These are phyloP conservation scores for Drosophila ogumai DNA, from an alignment of 1,140 invertebrate species.

Conservation along the genomic window DNA sequence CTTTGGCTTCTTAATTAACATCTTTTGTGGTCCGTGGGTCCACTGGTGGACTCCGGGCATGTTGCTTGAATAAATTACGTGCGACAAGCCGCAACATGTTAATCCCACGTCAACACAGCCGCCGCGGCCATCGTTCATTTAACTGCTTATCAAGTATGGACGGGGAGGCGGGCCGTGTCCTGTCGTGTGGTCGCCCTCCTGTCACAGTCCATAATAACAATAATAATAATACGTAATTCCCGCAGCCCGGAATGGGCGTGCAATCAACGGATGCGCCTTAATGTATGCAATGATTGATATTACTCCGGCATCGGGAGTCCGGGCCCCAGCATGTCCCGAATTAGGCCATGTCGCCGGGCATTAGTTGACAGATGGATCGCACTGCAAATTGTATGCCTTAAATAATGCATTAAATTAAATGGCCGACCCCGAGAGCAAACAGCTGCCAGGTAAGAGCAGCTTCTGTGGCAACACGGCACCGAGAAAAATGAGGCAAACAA, in stretches of 20 bases:
- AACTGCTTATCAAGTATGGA: slow-evolving; percentile 47
- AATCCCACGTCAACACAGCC: slow-evolving; percentile 49
- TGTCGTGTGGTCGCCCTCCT: slow-evolving; percentile 23
- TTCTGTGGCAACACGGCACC: slow-evolving; percentile 15
- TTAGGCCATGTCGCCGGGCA: slow-evolving; percentile 44
- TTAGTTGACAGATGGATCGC: slow-evolving; percentile 25
- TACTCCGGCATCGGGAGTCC: slow-evolving; percentile 11
- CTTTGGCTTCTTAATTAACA: slow-evolving; percentile 79
- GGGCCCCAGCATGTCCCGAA: slow-evolving; percentile 5
- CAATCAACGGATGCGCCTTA: slow-evolving; percentile 42
- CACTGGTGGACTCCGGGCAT: slow-evolving; percentile 17
- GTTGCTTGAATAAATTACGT: slow-evolving; percentile 58
- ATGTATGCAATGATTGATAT: slow-evolving; percentile 55
- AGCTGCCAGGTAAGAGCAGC: slow-evolving; percentile 33
- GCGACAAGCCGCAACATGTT: slow-evolving; percentile 55
- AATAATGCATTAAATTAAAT: slow-evolving; percentile 60
- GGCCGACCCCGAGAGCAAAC: slow-evolving; percentile 25
- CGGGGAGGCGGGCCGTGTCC: not conserved
- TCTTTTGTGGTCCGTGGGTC: slow-evolving; percentile 57
- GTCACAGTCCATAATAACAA: slow-evolving; percentile 54
- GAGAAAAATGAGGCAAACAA: slow-evolving; percentile 44
- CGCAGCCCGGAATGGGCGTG: slow-evolving; percentile 15
- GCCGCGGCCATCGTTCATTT: slow-evolving; percentile 40
- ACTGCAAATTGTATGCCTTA: slow-evolving; percentile 45
- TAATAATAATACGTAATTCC: slow-evolving; percentile 44